Base-by-base conservation (phyloP, 2,113 vertebrate genomes). In the Actenoides lindsayi region DNA sequence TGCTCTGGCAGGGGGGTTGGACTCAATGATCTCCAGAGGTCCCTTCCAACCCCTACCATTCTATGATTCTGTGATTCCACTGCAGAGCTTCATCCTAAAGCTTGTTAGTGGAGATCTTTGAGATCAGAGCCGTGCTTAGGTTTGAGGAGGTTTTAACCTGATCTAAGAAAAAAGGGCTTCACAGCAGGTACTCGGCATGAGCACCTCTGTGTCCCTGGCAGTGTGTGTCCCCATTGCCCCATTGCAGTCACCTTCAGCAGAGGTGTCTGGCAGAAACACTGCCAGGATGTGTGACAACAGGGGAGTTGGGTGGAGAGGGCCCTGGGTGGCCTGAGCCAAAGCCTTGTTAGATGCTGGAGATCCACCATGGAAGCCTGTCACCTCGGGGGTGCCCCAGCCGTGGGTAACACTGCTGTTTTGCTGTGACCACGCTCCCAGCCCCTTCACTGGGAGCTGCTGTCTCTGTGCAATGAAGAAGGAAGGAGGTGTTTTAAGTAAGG, bases 331-430 rank as follows among this genome's bases (percentile, higher is more conserved):
- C 1, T 16, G 25, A 83, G 65, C 64, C 0, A 1, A 37, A 83
- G 39, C 41, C 56, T 60, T 42, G 27, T 77, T 39, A 62, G 53
- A n/a, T 2, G 10, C 57, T 2, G 5, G 57, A 70, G 16, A 54
- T 5, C 5, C 39, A 19, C 10, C 41, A 3, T 0, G 9, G 71
- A 39, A 87, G 35, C 0, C 0, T 53, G 42, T 81, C 0, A 1
- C 13, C 25, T 18, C 54, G 10, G 37, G n/a, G 35, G 46, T 74
- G 46, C 21, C 28, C 23, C 27, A 78, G 46, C 57, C 44, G 3
- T 31, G 46, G 41, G 71, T 73, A 19, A 31, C 1, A 2, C 28
- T 78, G 42, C n/a, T 63, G 12, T 28, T 69, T 6, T 21, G 24
- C 64, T 41, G 28, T 42, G 33, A 31, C 25, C 19, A 39, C 11